These are phyloP conservation scores for Oligia fasciuncula DNA, from an alignment of 2,888 invertebrate species.

Conservation along the genomic window DNA sequence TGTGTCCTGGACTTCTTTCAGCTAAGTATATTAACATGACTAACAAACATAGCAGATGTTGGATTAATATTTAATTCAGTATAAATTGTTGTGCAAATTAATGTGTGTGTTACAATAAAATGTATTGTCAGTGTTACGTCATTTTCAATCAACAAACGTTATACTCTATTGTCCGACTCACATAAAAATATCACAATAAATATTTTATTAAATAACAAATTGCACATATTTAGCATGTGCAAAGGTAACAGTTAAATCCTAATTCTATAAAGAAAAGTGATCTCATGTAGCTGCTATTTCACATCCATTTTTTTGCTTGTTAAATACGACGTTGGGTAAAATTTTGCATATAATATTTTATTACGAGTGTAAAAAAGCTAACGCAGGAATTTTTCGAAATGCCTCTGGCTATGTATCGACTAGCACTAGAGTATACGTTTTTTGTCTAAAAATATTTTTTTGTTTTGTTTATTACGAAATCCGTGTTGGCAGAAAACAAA, in stretches of 20 bases:
- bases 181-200: background rate
- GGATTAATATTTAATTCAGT: background rate
- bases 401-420: slow-evolving; percentile 32
- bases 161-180: background rate
- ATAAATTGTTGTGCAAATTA: background rate
- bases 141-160: background rate
- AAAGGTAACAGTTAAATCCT: background rate
- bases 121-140: background rate
- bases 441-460: slow-evolving; percentile 21
- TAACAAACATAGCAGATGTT: background rate
- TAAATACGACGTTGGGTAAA: background rate
- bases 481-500: background rate
- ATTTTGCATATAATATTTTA: slow-evolving; percentile 38
- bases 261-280: slow-evolving; percentile 1
- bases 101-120: background rate
- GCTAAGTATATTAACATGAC: background rate
- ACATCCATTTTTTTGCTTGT: slow-evolving; percentile 13
- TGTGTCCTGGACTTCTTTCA: background rate
- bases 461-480: background rate
- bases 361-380: slow-evolving; percentile 28
- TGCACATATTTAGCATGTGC: background rate
- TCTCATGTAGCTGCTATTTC: background rate
- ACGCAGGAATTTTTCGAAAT: slow-evolving; percentile 20
- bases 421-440: slow-evolving; percentile 11
- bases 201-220: background rate